These are phyloP conservation scores for Mungos mungo DNA, from an alignment of 2,113 vertebrate species.

Conservation along the genomic window DNA sequence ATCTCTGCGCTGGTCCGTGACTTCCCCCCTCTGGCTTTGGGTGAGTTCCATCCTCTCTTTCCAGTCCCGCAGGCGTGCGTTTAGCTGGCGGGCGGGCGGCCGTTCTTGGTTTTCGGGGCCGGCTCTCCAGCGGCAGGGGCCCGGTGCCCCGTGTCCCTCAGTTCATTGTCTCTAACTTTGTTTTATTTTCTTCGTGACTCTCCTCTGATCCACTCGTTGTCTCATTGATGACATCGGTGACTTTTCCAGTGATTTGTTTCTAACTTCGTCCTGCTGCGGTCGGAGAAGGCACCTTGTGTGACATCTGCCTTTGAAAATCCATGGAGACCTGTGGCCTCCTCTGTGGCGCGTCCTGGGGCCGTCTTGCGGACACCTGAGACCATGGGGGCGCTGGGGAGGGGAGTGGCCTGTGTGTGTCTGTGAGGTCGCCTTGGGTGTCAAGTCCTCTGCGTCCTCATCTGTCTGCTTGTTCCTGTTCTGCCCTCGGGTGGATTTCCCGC, in stretches of 20 bases:
- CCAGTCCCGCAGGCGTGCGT: not conserved
- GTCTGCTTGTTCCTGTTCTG: not conserved
- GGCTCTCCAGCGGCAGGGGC: not conserved
- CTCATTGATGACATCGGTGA: not conserved
- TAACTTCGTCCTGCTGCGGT: not conserved
- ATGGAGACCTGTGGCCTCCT: not conserved
- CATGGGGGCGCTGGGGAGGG: not conserved
- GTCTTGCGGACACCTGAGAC: not conserved
- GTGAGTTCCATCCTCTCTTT: not conserved
- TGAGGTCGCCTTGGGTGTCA: accelerated
- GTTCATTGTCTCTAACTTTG: not conserved
- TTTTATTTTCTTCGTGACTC: not conserved
- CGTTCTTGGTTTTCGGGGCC: not conserved
- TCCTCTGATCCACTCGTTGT: not conserved
- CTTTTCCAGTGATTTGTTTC: not conserved
- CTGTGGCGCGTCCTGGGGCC: not conserved
- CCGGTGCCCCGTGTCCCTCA: accelerated
- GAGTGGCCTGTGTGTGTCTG: accelerated
- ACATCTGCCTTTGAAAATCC: not conserved
- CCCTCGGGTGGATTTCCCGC: too few species aligned
- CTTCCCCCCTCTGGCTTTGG: not conserved
- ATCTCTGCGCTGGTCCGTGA: not conserved
- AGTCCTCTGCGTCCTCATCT: not conserved
- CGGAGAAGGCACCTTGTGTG: not conserved
- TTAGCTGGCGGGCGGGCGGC: too few species aligned